These are phyloP conservation scores for Brachystomella parvula DNA, from an alignment of 1,140 invertebrate species.

Conservation along the genomic window DNA sequence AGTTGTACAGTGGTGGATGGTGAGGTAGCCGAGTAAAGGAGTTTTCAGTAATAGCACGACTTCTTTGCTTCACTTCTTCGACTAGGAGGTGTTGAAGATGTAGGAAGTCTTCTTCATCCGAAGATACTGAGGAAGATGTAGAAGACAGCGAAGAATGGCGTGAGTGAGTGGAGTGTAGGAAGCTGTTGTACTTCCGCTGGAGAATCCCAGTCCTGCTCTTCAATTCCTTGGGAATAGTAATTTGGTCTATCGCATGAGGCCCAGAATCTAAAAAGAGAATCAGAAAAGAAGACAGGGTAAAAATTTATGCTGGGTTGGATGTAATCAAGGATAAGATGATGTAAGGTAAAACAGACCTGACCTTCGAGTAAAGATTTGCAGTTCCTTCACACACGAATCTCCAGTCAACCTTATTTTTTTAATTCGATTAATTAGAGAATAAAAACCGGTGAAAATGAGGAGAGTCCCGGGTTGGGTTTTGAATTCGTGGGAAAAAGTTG, in stretches of 20 bases:
- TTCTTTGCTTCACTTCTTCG: conserved; percentile 33
- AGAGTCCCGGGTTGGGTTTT: no score
- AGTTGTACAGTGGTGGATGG: background rate
- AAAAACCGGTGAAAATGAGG: no score
- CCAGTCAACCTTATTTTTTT: no score
- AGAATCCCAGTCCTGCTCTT: background rate
- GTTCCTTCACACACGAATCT: no score
- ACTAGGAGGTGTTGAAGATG: conserved; percentile 36
- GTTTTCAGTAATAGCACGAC: conserved; percentile 28
- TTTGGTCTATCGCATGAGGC: background rate
- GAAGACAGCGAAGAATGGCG: conserved; percentile 32
- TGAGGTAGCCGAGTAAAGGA: conserved; percentile 24
- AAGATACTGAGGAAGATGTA: conserved; percentile 26
- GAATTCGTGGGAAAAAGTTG: no score
- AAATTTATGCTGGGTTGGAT: no score
- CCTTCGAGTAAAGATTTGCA: no score
- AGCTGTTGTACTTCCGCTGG: background rate
- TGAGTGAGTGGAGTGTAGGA: background rate
- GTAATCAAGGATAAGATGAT: no score
- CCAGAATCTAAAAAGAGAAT: no score
- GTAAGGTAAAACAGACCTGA: no score
- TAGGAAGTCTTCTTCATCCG: conserved; percentile 34
- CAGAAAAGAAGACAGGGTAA: no score
- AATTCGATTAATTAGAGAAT: no score
- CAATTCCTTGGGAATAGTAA: background rate